A percentile compares a stretch with the other conserved stretches of the same genome.
phyloP scores from a whole-genome alignment of 2,113 vertebrate species.

The Cathartes aura region DNA sequence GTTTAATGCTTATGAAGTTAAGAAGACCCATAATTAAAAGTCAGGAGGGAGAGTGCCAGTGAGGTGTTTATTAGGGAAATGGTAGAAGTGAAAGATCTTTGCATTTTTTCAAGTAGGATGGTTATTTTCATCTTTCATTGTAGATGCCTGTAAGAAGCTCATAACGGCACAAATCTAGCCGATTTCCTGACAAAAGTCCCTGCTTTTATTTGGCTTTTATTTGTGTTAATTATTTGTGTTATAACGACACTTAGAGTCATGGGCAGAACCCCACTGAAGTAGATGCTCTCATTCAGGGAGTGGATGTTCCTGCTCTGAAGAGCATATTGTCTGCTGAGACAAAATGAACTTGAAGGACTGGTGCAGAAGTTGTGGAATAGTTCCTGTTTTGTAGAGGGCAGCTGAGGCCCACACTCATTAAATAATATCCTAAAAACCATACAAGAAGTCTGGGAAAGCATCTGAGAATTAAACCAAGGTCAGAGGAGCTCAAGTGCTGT shows the following conservation, averaged over 20 bases:
- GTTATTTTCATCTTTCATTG: background rate
- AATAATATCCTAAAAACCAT: background rate
- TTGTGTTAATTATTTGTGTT: background rate
- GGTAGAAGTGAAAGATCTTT: background rate
- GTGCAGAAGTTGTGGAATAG: background rate
- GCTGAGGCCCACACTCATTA: background rate
- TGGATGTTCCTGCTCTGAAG: background rate
- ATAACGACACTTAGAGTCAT: background rate
- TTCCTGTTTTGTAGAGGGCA: background rate
- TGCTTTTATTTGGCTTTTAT: background rate
- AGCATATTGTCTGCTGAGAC: background rate
- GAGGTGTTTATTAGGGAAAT: background rate
- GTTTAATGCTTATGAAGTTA: background rate
- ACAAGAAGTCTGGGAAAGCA: background rate
- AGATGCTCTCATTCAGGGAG: background rate
- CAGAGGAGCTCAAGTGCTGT: background rate
- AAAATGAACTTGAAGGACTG: background rate
- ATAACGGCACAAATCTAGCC: background rate
- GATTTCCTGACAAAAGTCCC: no score
- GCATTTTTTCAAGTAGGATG: background rate
- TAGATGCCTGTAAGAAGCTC: background rate
- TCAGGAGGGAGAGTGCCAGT: background rate
- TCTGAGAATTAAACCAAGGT: background rate
- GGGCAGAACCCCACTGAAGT: background rate
- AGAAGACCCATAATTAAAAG: background rate